Percentiles rank a stretch among this genome's conserved stretches.
Conservation (phyloP, 2,888 invertebrate species). For the Doris montereyensis region DNA sequence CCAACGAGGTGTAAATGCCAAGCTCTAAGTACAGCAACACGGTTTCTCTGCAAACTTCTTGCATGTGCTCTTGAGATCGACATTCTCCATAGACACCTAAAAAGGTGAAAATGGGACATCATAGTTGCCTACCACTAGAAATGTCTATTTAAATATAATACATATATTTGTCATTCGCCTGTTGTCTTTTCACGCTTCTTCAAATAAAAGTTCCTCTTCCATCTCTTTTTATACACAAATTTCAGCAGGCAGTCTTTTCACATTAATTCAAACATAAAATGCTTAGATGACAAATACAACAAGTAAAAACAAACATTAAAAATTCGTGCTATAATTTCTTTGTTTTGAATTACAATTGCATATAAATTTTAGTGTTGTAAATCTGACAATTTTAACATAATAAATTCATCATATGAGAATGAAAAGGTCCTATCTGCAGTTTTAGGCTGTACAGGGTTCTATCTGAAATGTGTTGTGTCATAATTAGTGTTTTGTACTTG, state of each 20-base stretch:
- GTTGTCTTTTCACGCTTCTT: no score
- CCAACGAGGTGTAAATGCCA: conserved; percentile 91
- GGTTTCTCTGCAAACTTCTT: conserved; percentile 35
- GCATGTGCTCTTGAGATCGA: conserved; percentile 77
- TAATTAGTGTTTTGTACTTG: no score
- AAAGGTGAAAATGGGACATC: conserved; percentile 4
- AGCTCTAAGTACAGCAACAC: conserved; percentile 75
- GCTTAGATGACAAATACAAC: background rate
- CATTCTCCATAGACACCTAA: conserved; percentile 80
- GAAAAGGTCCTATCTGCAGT: no score
- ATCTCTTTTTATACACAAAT: background rate
- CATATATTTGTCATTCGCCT: no score
- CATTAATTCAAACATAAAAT: background rate
- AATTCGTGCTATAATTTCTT: no score
- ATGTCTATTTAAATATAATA: background rate
- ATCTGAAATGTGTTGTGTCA: no score
- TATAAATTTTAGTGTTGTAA: no score
- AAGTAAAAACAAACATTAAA: no score
- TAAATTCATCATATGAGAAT: no score
- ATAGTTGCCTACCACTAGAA: background rate
- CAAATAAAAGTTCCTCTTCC: background rate
- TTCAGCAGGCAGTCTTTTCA: background rate
- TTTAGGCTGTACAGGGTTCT: no score
- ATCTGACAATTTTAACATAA: no score
- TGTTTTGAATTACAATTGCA: no score